Base-by-base conservation (phyloP, 2,797 vertebrate genomes). In the Poecilia gillii region DNA sequence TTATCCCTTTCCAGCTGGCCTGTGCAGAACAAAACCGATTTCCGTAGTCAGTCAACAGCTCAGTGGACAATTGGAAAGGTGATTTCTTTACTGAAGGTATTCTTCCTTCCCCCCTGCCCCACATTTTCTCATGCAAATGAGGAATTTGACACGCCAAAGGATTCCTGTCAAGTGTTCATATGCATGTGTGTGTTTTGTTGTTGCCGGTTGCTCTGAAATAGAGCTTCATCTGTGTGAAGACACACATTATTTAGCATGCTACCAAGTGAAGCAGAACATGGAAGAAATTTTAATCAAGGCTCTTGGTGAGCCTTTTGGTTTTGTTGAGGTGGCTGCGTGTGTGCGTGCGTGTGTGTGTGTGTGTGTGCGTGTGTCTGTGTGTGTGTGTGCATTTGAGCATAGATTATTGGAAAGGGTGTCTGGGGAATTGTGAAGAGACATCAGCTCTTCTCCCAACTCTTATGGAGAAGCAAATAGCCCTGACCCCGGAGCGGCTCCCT, bases 271-370 rank as follows among this genome's bases (percentile, higher is more conserved):
- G 94, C 90, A 87, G 91, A 93, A 93, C 92, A 90, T 76, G 85
- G 85, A 85, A 82, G 90, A 90, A 81, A 95, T 95, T 94, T 95
- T 94, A 95, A 96, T 95, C 93, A 95, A 94, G 85, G 85, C 83
- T 92, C 91, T 89, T 92, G 88, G 90, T 47, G n/a, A 91, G 90
- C 76, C 83, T 80, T 79, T 87, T 84, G 89, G 85, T 76, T 83
- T 83, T 73, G 57, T 45, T 72, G 84, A 87, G 74, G 83, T 84
- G 80, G 75, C 75, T 75, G 28, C 0, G 4, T 14, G 25, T 28
- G 25, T 0, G 12, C 20, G 55, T 47, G 64, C 20, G 64, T 13
- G 31, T 11, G 2, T 25, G 33, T 18, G 28, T 0, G 46, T 28
- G 64, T 39, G 57, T 25, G 71, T 16, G 31, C 7, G 2, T n/a